These are phyloP conservation scores for Calameuta idolon DNA, from an alignment of 2,888 invertebrate species.

Conservation along the genomic window DNA sequence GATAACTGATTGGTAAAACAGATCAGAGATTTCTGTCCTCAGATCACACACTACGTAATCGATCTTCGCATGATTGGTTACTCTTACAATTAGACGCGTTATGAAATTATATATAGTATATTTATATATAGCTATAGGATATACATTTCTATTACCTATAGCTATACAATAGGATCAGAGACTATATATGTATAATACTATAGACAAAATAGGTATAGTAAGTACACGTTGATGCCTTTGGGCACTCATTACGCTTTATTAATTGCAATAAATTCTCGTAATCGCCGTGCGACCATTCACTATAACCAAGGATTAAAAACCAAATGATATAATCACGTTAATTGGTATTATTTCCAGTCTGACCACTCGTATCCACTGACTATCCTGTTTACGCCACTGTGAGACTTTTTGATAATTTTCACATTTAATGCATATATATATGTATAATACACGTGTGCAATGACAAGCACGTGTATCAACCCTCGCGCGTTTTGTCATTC, in stretches of 20 bases:
- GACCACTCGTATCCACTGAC: background rate
- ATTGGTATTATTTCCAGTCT: constrained; percentile 36
- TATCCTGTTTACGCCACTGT: background rate
- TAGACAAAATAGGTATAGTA: background rate
- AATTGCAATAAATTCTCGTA: constrained; percentile 57
- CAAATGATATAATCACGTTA: constrained; percentile 56
- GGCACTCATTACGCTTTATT: constrained; percentile 49
- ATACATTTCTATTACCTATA: background rate
- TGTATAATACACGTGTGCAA: background rate
- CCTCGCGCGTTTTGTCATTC: background rate
- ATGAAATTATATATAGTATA: background rate
- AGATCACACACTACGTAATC: background rate
- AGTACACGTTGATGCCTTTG: background rate
- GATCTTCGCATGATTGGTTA: background rate
- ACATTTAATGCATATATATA: background rate
- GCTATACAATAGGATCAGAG: background rate
- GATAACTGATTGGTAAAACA: background rate
- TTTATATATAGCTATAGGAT: background rate
- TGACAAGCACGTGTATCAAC: background rate
- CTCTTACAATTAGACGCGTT: background rate
- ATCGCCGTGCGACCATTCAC: constrained; percentile 45
- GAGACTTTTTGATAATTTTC: background rate
- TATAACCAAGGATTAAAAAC: constrained; percentile 56
- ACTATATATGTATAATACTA: background rate
- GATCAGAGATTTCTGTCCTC: background rate